These are phyloP conservation scores for Pipistrellus nathusii DNA, from an alignment of 2,797 vertebrate species.

Conservation along the genomic window DNA sequence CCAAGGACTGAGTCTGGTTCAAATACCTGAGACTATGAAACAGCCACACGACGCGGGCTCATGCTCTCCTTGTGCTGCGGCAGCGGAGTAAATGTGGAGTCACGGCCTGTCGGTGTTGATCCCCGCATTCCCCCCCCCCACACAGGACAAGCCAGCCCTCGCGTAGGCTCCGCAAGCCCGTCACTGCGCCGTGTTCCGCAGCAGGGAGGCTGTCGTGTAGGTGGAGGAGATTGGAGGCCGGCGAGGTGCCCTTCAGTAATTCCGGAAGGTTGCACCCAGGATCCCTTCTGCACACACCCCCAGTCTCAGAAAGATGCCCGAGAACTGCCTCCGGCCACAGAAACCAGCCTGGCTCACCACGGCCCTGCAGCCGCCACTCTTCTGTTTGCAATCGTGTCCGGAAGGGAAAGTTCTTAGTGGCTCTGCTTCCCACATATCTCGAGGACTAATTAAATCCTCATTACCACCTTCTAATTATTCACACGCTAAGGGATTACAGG, in stretches of 20 bases:
- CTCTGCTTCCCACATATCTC: constrained; percentile 86
- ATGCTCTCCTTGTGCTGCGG: constrained; percentile 6
- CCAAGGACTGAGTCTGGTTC: constrained; percentile 44
- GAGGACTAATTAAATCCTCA: constrained; percentile 91
- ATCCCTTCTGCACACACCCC: constrained; percentile 77
- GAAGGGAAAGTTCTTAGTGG: constrained; percentile 86
- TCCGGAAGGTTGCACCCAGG: constrained; percentile 77
- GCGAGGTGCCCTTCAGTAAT: constrained; percentile 37
- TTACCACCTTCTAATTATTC: constrained; percentile 90
- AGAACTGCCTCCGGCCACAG: constrained; percentile 85
- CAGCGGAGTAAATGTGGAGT: accelerated
- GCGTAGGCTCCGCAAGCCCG: too few relatives aligned
- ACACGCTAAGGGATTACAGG: constrained; percentile 85
- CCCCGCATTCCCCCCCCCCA: too few relatives aligned
- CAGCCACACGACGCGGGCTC: neutral
- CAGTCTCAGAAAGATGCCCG: constrained; percentile 81
- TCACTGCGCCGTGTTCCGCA: neutral
- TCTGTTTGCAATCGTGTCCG: constrained; percentile 82
- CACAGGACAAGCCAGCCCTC: neutral
- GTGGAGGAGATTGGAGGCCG: constrained; percentile 29
- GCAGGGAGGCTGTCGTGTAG: neutral
- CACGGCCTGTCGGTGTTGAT: accelerated
- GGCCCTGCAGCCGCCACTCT: constrained; percentile 79
- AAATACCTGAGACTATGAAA: neutral
- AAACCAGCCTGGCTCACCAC: constrained; percentile 82